Evolutionary conservation across 1,140 invertebrate genomes (phyloP).

Genomic region (Gerris buenoi): DNA sequence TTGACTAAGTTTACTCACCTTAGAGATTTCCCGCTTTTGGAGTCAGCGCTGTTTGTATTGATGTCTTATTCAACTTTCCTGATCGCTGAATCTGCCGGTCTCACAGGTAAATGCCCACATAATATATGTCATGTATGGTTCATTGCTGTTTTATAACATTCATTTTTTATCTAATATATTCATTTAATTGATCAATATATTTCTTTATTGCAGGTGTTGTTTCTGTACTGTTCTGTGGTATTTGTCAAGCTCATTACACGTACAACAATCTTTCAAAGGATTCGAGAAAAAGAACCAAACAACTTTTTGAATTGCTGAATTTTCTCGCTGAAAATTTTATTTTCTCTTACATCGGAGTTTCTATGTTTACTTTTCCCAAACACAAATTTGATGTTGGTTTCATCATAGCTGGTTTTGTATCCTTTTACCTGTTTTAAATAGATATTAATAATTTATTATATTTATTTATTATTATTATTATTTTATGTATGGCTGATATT

Average conservation of each 20-base stretch:
- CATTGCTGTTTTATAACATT: too few relatives aligned
- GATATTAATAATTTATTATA: too few relatives aligned
- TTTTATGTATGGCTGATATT: too few relatives aligned
- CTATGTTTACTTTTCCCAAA: slow-evolving; percentile 93
- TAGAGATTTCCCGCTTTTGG: slow-evolving; percentile 85
- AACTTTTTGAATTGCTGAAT: slow-evolving; percentile 87
- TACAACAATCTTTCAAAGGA: slow-evolving; percentile 89
- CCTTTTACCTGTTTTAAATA: too few relatives aligned
- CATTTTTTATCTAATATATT: slow-evolving; percentile 6
- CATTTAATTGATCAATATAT: slow-evolving; percentile 12
- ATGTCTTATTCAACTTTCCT: slow-evolving; percentile 97
- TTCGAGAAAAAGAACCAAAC: slow-evolving; percentile 80
- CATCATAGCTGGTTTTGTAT: slow-evolving; percentile 85
- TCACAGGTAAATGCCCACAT: slow-evolving; percentile 84
- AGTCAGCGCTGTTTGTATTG: slow-evolving; percentile 88
- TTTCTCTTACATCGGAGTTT: slow-evolving; percentile 96
- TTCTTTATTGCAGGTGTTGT: slow-evolving; percentile 62
- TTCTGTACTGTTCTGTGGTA: slow-evolving; percentile 93
- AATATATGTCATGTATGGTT: too few relatives aligned
- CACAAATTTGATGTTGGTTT: slow-evolving; percentile 86
- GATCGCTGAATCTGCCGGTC: slow-evolving; percentile 83
- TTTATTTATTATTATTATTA: too few relatives aligned
- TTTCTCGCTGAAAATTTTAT: slow-evolving; percentile 98
- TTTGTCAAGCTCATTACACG: slow-evolving; percentile 98
- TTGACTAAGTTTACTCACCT: slow-evolving; percentile 93